Percentiles rank a stretch among this genome's conserved stretches.
These are phyloP conservation scores for Clamator glandarius DNA, from an alignment of 2,797 vertebrate genomes.

Conservation along the genomic window DNA sequence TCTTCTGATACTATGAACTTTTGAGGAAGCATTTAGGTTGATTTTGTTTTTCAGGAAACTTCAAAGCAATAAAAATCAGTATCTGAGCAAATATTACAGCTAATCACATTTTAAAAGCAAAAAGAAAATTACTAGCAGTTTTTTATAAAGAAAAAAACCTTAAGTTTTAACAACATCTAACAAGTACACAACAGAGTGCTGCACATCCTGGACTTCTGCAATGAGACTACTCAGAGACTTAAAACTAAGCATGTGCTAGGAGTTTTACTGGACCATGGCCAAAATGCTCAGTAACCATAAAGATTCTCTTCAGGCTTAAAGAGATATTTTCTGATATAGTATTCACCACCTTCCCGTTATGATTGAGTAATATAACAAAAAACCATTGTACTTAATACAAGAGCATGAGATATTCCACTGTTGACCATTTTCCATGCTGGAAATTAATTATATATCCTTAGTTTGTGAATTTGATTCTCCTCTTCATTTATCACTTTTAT, in stretches of 20 bases:
- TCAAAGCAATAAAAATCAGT: neutral
- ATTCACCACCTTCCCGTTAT: neutral
- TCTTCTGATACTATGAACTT: neutral
- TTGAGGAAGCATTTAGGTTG: neutral
- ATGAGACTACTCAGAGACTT: neutral
- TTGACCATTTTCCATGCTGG: neutral
- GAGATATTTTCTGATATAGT: neutral
- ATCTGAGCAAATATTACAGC: neutral
- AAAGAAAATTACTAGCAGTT: neutral
- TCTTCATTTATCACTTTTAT: neutral
- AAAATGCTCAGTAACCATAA: constrained; percentile 5
- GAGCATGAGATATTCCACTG: neutral
- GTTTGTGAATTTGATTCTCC: neutral
- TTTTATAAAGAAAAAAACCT: neutral
- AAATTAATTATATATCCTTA: neutral
- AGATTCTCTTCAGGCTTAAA: neutral
- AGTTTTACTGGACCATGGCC: constrained; percentile 7
- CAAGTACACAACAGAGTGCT: neutral
- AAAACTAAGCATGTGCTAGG: constrained; percentile 43
- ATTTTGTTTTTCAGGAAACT: neutral
- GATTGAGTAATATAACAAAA: neutral
- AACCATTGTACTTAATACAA: neutral
- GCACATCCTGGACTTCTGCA: neutral
- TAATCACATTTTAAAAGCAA: neutral
- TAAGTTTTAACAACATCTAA: neutral